Percentiles rank a stretch among this genome's conserved stretches.
Conservation (phyloP, 2,888 invertebrate species). For the Mythimna pallens region DNA sequence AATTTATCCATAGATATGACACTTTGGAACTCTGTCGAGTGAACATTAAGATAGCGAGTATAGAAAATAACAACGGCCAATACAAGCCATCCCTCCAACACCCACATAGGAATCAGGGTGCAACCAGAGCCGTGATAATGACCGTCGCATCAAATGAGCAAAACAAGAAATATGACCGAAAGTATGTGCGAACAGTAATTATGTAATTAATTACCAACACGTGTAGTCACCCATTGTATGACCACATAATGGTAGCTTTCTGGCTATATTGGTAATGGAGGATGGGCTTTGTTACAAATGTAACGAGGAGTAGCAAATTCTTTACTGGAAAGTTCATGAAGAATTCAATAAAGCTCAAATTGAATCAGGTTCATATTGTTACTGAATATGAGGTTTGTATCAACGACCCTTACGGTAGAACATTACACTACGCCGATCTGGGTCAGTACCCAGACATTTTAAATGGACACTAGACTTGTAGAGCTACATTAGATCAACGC, state of each 20-base stretch:
- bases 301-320: background rate
- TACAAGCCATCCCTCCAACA: constrained; percentile 26
- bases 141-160: constrained; percentile 51
- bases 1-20: too few species aligned
- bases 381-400: too few species aligned
- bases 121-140: constrained; percentile 63
- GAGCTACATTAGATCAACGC: too few species aligned
- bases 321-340: background rate
- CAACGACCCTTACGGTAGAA: too few species aligned
- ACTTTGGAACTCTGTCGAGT: background rate
- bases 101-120: constrained; percentile 53
- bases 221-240: constrained; percentile 22
- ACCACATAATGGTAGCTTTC: constrained; percentile 16
- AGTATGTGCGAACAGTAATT: constrained; percentile 47
- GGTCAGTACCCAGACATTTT: too few species aligned
- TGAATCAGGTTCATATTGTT: too few species aligned
- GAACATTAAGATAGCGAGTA: background rate
- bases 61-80: constrained; percentile 45
- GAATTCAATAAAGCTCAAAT: background rate
- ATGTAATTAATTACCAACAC: constrained; percentile 48
- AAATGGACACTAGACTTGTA: too few species aligned
- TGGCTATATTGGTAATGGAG: background rate
- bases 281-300: background rate
- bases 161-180: constrained; percentile 47
- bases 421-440: too few species aligned